phyloP scores from a whole-genome alignment of 2,888 invertebrate genomes.

The Scaptomyza polygonia region DNA sequence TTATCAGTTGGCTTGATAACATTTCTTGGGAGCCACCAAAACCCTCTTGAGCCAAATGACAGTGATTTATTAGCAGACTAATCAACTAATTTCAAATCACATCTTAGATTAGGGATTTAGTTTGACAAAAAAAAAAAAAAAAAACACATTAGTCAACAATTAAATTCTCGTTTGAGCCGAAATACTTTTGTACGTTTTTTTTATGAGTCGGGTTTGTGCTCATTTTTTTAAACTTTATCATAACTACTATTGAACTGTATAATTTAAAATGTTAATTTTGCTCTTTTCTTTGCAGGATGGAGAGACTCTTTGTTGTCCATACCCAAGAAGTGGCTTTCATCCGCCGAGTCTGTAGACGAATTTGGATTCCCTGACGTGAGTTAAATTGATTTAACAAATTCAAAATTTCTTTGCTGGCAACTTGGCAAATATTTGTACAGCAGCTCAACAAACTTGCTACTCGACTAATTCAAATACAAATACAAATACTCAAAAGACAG shows the following conservation, averaged over 20 bases:
- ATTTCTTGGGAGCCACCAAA: slow-evolving; percentile 20
- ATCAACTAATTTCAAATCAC: slow-evolving; percentile 22
- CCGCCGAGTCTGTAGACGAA: slow-evolving; percentile 84
- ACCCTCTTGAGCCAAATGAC: slow-evolving; percentile 44
- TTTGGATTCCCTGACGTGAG: slow-evolving; percentile 85
- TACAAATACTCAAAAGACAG: slow-evolving; percentile 47
- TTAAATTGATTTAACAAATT: slow-evolving; percentile 73
- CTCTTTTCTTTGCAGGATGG: slow-evolving; percentile 88
- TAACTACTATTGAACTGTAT: background rate
- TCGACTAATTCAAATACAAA: slow-evolving; percentile 71
- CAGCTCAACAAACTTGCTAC: slow-evolving; percentile 61
- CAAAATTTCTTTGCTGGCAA: slow-evolving; percentile 44
- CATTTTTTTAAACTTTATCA: background rate
- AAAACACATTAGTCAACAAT: slow-evolving; percentile 52
- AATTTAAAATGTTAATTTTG: slow-evolving; percentile 5
- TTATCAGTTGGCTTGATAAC: slow-evolving; percentile 9
- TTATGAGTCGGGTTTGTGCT: slow-evolving; percentile 2
- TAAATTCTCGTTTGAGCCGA: slow-evolving; percentile 33
- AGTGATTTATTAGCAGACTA: slow-evolving; percentile 57
- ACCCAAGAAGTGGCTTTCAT: slow-evolving; percentile 89
- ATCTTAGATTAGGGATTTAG: slow-evolving; percentile 21
- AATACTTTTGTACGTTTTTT: slow-evolving; percentile 7
- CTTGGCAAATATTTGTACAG: slow-evolving; percentile 61
- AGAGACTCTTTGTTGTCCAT: slow-evolving; percentile 89
- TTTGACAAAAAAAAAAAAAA: slow-evolving; percentile 7